Evolutionary conservation across 2,888 invertebrate species (phyloP), one percentile per base, ranked within the genome.

Genomic region (Caenorhabditis sp.): DNA sequence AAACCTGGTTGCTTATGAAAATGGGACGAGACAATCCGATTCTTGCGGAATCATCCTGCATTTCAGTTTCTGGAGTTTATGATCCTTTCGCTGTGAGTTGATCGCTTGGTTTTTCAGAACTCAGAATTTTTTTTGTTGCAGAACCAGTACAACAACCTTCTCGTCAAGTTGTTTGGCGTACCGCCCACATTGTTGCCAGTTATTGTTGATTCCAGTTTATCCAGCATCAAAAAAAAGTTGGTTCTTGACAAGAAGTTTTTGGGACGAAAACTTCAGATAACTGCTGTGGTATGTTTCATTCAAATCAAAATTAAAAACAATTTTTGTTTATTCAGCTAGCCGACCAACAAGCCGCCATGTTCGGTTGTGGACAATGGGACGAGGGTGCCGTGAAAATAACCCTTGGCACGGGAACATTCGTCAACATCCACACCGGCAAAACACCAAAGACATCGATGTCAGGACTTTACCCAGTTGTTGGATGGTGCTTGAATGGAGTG

Each of bases 1-100:
- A 97, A 87, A 94, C 95, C 0, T 99, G 95, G 95, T 90, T 97
- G 59, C 88, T 96, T 63, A 93, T 94, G 90, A 93, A 93, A 63
- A n/a, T n/a, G n/a, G n/a, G n/a, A n/a, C n/a, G n/a, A n/a, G n/a
- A 75, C 8, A 61, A 67, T 1, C 14, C 50, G 12, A 53, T 94
- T 88, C 92, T 94, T 67, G 93, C 93, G 0, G 97, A 99, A 87
- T 92, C 93, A n/a, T 94, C 94, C 0, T 94, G 93, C 81, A 94
- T 94, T 0, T 93, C 95, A 43, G 93, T 94, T 1, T 95, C 96
- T 0, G 97, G 95, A 1, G 91, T 97, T 84, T 97, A 91, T 88
- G 97, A 97, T 89, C 95, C 96, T 0, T 97, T 94, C 88, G 92
- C 92, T 84, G 90, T 90, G 63, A 83, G 80, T 74, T 38, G 25